Percentiles rank a stretch among this genome's conserved stretches.
Conservation (phyloP, 2,797 vertebrate species). For the Phrynocephalus guinanensis region DNA sequence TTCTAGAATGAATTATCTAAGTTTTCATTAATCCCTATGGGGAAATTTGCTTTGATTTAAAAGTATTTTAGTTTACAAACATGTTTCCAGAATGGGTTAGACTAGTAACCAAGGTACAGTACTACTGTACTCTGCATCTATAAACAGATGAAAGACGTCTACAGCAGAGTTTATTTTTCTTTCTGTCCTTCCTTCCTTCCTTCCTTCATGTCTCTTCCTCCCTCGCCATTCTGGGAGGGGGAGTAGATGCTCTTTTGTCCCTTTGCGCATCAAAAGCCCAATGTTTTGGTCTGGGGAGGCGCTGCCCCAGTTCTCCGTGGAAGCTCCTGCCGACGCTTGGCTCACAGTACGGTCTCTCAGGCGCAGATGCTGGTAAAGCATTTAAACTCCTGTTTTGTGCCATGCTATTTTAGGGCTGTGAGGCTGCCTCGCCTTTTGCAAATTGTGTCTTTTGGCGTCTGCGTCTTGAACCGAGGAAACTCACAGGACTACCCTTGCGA, state of each 20-base stretch:
- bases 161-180: not conserved
- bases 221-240: not conserved
- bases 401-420: not conserved
- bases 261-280: not conserved
- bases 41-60: too few relatives aligned
- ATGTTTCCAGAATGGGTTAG: too few relatives aligned
- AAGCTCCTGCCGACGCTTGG: not conserved
- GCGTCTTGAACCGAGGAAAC: not conserved
- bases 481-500: too few relatives aligned
- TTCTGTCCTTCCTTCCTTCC: too few relatives aligned
- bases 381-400: not conserved
- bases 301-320: not conserved
- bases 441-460: not conserved
- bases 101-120: too few relatives aligned
- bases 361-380: not conserved
- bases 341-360: too few relatives aligned
- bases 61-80: too few relatives aligned
- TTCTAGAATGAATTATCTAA: too few relatives aligned
- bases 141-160: not conserved
- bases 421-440: not conserved
- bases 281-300: not conserved
- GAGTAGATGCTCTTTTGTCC: not conserved
- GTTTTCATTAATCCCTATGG: too few relatives aligned
- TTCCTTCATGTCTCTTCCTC: too few relatives aligned
- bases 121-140: not conserved